These are phyloP conservation scores for Psittacara wagleri DNA, from an alignment of 2,113 vertebrate genomes.

Conservation along the genomic window DNA sequence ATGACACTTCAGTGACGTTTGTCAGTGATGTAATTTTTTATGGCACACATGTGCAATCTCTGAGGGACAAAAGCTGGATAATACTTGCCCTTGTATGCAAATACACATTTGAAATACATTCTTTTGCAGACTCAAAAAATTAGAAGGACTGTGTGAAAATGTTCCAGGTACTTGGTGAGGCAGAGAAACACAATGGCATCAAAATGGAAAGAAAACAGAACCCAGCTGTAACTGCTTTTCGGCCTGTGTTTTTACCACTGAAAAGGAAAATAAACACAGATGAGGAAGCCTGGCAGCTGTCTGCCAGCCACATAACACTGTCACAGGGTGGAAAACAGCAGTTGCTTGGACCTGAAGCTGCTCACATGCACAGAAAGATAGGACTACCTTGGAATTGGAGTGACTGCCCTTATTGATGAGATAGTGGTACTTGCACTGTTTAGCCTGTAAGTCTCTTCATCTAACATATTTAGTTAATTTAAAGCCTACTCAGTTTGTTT, in stretches of 20 bases:
- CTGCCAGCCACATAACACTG: background rate
- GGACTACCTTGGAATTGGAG: background rate
- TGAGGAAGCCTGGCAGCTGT: background rate
- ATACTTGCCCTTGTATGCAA: background rate
- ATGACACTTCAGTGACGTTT: background rate
- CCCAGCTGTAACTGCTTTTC: background rate
- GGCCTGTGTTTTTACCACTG: background rate
- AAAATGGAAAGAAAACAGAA: background rate
- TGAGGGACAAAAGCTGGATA: background rate
- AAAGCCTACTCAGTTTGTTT: background rate
- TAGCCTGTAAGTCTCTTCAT: background rate
- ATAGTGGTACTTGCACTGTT: fast-evolving
- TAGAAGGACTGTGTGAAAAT: background rate
- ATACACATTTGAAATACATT: background rate
- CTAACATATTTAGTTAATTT: background rate
- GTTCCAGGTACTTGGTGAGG: background rate
- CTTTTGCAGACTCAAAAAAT: background rate
- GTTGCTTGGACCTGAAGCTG: background rate
- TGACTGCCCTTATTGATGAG: background rate
- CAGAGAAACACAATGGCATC: background rate
- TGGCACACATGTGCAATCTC: fast-evolving
- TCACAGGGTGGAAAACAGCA: background rate
- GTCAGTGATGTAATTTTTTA: background rate
- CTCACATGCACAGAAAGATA: fast-evolving
- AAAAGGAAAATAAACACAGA: too few species aligned